These are phyloP conservation scores for Odontophorus gujanensis DNA, from an alignment of 2,113 vertebrate species.

Conservation along the genomic window DNA sequence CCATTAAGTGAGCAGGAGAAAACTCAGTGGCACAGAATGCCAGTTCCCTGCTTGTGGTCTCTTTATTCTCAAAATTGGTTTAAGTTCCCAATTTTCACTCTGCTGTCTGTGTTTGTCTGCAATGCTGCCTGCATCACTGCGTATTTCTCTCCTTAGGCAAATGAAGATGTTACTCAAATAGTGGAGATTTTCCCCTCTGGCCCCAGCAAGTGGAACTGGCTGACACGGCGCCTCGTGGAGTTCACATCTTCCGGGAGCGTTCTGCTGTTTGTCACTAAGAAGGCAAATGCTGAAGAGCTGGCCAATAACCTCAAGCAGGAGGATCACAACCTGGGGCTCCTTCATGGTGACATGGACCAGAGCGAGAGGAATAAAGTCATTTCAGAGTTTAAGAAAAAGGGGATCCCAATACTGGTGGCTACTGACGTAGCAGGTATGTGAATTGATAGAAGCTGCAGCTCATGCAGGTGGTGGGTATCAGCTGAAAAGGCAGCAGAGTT, in stretches of 20 bases:
- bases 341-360: constrained; percentile 99
- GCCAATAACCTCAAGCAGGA: constrained; percentile 93
- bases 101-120: background rate
- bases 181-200: constrained; percentile 90
- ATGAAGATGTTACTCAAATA: constrained; percentile 96
- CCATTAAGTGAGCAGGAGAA: background rate
- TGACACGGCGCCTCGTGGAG: constrained; percentile 92
- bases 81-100: background rate
- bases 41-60: background rate
- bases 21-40: background rate
- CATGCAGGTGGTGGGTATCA: background rate
- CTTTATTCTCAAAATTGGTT: background rate
- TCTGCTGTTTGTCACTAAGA: constrained; percentile 97
- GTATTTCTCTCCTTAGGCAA: constrained; percentile 82
- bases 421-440: constrained; percentile 95
- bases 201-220: constrained; percentile 94
- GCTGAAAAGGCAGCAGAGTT: rapidly evolving
- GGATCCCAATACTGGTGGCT: constrained; percentile 92
- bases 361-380: constrained; percentile 99
- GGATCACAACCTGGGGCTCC: constrained; percentile 91
- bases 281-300: constrained; percentile 93
- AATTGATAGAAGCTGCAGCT: background rate
- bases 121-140: background rate
- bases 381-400: constrained; percentile 96
- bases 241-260: constrained; percentile 96